Conservation (phyloP, 2,888 invertebrate species). For the Tyria jacobaeae region DNA sequence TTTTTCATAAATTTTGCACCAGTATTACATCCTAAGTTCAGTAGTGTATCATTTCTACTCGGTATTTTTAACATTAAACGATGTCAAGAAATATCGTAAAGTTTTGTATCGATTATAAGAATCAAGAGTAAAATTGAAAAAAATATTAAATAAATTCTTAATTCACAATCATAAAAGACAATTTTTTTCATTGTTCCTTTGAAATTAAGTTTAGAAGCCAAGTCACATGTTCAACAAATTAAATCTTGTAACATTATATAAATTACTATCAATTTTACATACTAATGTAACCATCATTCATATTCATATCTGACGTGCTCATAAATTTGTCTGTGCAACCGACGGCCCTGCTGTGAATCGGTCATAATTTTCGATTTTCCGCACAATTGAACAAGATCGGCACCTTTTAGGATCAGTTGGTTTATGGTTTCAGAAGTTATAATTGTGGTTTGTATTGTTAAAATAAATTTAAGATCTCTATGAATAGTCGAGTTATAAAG, state of each 20-base stretch:
- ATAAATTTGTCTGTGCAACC: conserved; percentile 72
- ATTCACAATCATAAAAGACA: neutral
- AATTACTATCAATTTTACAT: conserved; percentile 35
- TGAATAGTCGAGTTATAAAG: neutral
- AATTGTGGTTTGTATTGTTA: conserved; percentile 35
- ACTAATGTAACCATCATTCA: conserved; percentile 56
- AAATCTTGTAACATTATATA: conserved; percentile 27
- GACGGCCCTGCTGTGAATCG: conserved; percentile 65
- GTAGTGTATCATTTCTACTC: too few species aligned
- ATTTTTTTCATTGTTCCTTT: neutral
- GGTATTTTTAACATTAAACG: too few species aligned
- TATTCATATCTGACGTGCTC: conserved; percentile 59
- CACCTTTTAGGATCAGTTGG: conserved; percentile 60
- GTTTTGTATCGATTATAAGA: too few species aligned
- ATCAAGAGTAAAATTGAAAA: neutral
- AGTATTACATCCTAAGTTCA: too few species aligned
- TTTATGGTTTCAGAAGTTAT: conserved; percentile 31
- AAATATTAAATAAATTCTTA: too few species aligned
- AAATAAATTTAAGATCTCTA: conserved; percentile 20
- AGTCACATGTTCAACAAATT: conserved; percentile 6
- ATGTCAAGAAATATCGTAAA: too few species aligned
- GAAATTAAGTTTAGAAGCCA: neutral
- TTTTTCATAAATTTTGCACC: too few species aligned
- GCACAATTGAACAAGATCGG: conserved; percentile 75
- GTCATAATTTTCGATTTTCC: conserved; percentile 84